phyloP scores from a whole-genome alignment of 2,797 vertebrate species.

The Gymnothorax reevesii region DNA sequence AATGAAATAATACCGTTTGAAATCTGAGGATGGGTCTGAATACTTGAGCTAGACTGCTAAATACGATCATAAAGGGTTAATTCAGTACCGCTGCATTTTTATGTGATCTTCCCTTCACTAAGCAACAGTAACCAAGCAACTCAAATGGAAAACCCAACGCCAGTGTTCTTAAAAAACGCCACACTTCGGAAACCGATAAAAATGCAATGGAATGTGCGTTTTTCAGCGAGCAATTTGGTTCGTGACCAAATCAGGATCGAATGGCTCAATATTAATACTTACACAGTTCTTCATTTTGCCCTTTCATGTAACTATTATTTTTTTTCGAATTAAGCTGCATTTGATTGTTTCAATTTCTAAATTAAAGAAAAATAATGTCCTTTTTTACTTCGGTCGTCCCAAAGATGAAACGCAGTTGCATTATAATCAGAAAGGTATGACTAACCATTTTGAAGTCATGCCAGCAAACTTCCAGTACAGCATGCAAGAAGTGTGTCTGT shows the following conservation, averaged over 20 bases:
- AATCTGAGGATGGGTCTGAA: not conserved
- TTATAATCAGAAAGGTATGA: not conserved
- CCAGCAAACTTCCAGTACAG: not conserved
- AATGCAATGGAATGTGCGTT: not conserved
- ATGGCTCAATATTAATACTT: not conserved
- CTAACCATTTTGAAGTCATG: not conserved
- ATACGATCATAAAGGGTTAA: slow-evolving; percentile 13
- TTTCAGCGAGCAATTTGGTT: not conserved
- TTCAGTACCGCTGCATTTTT: slow-evolving; percentile 8
- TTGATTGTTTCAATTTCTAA: too few species aligned
- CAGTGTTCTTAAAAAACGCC: slow-evolving; percentile 16
- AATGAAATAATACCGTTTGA: not conserved
- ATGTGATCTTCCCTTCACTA: slow-evolving; percentile 53
- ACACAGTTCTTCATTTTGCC: too few species aligned
- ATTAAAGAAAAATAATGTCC: too few species aligned
- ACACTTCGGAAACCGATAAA: slow-evolving; percentile 3
- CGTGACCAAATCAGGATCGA: not conserved
- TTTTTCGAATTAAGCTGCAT: too few species aligned
- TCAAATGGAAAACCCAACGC: slow-evolving; percentile 58
- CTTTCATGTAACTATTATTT: too few species aligned
- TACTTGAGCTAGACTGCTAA: not conserved
- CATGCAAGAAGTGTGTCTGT: not conserved
- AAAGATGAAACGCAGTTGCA: not conserved
- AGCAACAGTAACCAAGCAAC: slow-evolving; percentile 83
- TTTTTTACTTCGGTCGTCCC: too few species aligned